Base-by-base conservation (phyloP, 1,140 invertebrate species). In the Magallana angulata region DNA sequence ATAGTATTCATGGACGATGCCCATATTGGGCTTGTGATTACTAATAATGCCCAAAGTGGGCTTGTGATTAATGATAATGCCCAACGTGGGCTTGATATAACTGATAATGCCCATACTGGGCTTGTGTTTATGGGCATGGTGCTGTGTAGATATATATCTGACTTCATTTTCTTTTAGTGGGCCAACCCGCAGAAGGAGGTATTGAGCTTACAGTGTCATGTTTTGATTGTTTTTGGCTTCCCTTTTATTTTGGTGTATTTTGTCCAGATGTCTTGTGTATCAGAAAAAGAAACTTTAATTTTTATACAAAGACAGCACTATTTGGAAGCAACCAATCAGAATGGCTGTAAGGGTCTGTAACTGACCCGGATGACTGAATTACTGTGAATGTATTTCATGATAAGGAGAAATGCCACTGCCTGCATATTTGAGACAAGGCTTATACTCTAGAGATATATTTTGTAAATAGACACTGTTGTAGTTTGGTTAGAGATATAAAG, bases 121-220 rank as follows among this genome's bases (percentile, higher is more conserved):
- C 36, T 48, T 48, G 36, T 48, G 36, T 4, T 48, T 48, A 48
- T 48, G 36, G 36, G 36, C 36, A 48, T 48, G 36, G 36, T 48
- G 36, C 36, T 48, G 36, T 48, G 36, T 48, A 48, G 36, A 48
- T 48, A 48, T 76, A 11, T 36, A 7, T 30, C 36, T n/a, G 16
- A 56, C 16, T 68, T 81, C 3, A 62, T 87, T 82, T 86, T 82
- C 11, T 82, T 82, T 82, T 87, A 60, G 76, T 60, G 56, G 16
- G 48, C 30, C 82, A 80, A 30, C 24, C 18, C 11, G 48, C 24
- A 18, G 24, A 24, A 71, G 85, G 57, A 9, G 85, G 82, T 84
- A 58, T 84, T 9, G 24, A 16, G n/a, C 5, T 9, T 12, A 16
- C 16, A 24, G 9, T 76, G 68, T 36, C 68, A 24, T 76, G 68